Base-by-base conservation (phyloP, 2,113 vertebrate genomes). In the Microcebus ravelobensis region DNA sequence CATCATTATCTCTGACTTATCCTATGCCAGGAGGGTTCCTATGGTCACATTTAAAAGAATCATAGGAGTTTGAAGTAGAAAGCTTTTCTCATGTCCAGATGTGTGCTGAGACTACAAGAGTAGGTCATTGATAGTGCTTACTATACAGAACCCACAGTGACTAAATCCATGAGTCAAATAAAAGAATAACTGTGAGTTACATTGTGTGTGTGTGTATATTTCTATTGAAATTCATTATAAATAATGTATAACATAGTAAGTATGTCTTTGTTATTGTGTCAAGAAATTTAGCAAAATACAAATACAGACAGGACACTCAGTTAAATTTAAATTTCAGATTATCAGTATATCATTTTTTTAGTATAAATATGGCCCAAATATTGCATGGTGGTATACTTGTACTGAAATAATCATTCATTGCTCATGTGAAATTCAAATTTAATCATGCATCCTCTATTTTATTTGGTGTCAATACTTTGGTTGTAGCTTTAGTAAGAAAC, bases 281-380 rank as follows among this genome's bases (percentile, higher is more conserved):
- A 7, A 61, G n/a, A 85, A 36, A 63, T 39, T 34, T 83, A 86
- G 31, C 15, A 87, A 87, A 93, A 87, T 25, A 57, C 67, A 84
- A 81, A 29, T n/a, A 23, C 1, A 65, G 31, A 23, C 1, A 57
- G 31, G 9, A 42, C 0, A 42, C 2, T 34, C 11, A 74, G 42
- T 42, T 55, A 71, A 92, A 87, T 59, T 55, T 71, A 4, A 84
- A 65, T 65, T 63, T 87, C 12, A 65, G 52, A 52, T 74, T 67
- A 73, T 45, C 15, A 67, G 34, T 48, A 8, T 14, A 79, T 50
- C 27, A 42, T 18, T 39, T 77, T 77, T 68, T 59, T 63, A 73
- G 25, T 42, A 34, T 55, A 84, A 87, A 5, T 57, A 52, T 59
- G 21, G 29, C 4, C 14, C 55, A 79, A 76, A 52, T 90, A 63